Base-by-base conservation (phyloP, 2,113 vertebrate genomes). In the Craseonycteris thonglongyai region DNA sequence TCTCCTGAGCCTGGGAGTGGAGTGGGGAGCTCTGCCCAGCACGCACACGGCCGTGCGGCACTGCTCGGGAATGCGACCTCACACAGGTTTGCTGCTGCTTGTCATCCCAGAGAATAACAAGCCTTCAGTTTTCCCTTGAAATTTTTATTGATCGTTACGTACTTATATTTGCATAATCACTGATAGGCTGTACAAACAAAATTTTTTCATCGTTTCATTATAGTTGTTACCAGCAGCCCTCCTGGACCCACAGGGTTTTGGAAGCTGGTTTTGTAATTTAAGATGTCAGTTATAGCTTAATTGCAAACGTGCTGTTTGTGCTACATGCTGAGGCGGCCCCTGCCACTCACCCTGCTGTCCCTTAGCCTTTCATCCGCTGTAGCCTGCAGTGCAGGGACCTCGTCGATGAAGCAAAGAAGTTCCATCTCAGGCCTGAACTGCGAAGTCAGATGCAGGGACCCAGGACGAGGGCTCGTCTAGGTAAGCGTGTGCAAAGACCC, bases 381-480 rank as follows among this genome's bases (percentile, higher is more conserved):
- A 99, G 99, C 93, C 98, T 99, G 96, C 99, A 99, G 40, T 99
- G 99, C 98, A 99, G 99, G 98, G 99, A 99, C 97, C 99, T 99
- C 0, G 99, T 99, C 5, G 99, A 99, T 2, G 99, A 99, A 98
- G 99, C 99, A 56, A 99, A 99, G 98, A 99, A 99, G 97, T 99
- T 99, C 97, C 99, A 99, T 93, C 97, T 99, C 95, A 98, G 99
- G 58, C 99, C 99, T 0, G 99, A 99, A 97, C 98, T 99, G 66
- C 98, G 99, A 75, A 99, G 99, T 95, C 99, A 99, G 96, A 99
- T 99, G 99, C 99, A 99, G 93, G 99, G 99, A 85, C 99, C 99
- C 66, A 98, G 99, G 97, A 99, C 99, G 35, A 99, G 99, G 97
- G 99, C 99, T 85, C 99, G 99, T 97, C 97, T 99, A 97, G 99